phyloP scores from a whole-genome alignment of 2,113 vertebrate species.

The Panthera tigris region DNA sequence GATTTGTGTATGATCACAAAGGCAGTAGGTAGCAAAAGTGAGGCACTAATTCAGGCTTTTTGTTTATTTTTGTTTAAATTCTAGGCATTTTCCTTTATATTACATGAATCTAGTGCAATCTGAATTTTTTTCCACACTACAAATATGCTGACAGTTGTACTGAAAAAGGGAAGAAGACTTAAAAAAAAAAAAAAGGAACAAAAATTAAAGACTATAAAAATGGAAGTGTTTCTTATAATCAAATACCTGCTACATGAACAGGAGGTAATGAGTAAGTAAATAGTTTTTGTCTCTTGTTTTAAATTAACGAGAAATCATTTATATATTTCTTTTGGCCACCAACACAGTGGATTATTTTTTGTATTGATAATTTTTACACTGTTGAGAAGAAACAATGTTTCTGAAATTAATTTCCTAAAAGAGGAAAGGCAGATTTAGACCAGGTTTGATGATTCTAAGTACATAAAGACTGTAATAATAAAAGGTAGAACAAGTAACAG shows the following conservation, averaged over 20 bases:
- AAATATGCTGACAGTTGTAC: neutral
- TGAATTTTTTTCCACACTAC: neutral
- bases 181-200: neutral
- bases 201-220: constrained; percentile 21
- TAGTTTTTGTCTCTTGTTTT: neutral
- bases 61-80: neutral
- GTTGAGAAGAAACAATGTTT: neutral
- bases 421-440: neutral
- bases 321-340: neutral
- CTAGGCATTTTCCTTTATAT: neutral
- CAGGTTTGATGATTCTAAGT: neutral
- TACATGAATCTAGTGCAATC: neutral
- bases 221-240: neutral
- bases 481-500: neutral
- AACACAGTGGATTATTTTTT: neutral
- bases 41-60: neutral
- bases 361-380: neutral
- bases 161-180: neutral
- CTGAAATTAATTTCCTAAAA: constrained; percentile 10
- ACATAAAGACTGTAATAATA: neutral
- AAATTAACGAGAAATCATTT: constrained; percentile 13
- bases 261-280: neutral
- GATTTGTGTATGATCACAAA: neutral
- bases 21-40: neutral
- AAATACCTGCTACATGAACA: neutral